phyloP scores from a whole-genome alignment of 2,113 vertebrate genomes.

The Nycticorax nycticorax region DNA sequence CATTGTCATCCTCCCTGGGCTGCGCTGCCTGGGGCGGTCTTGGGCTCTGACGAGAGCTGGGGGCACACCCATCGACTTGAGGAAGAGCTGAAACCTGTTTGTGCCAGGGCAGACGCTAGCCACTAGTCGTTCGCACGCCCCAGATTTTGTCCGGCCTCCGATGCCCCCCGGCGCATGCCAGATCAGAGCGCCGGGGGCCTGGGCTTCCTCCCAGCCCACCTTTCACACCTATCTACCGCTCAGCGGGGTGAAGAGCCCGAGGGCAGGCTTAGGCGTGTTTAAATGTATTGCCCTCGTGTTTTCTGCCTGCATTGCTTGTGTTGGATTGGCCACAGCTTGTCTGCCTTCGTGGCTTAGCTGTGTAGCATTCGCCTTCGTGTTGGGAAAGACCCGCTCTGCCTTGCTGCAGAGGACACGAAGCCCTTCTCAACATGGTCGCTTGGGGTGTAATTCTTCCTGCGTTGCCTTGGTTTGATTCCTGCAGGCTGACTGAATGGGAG shows the following conservation, averaged over 20 bases:
- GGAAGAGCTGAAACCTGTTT: background rate
- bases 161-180: rapidly evolving
- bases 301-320: background rate
- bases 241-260: background rate
- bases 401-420: background rate
- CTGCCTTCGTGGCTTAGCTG: background rate
- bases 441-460: background rate
- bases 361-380: rapidly evolving
- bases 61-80: background rate
- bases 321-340: background rate
- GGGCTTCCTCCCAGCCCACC: background rate
- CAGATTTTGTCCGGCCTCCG: background rate
- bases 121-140: rapidly evolving
- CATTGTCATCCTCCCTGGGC: conserved; percentile 27
- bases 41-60: background rate
- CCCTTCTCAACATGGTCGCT: background rate
- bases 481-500: background rate
- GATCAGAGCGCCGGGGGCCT: rapidly evolving
- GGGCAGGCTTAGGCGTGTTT: background rate
- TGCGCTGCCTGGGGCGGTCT: background rate
- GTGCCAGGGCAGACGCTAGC: background rate
- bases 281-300: background rate
- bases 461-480: background rate
- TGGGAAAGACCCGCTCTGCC: background rate
- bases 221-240: background rate